Base-by-base conservation (phyloP, 2,797 vertebrate genomes). In the Gobionotothen gibberifrons region DNA sequence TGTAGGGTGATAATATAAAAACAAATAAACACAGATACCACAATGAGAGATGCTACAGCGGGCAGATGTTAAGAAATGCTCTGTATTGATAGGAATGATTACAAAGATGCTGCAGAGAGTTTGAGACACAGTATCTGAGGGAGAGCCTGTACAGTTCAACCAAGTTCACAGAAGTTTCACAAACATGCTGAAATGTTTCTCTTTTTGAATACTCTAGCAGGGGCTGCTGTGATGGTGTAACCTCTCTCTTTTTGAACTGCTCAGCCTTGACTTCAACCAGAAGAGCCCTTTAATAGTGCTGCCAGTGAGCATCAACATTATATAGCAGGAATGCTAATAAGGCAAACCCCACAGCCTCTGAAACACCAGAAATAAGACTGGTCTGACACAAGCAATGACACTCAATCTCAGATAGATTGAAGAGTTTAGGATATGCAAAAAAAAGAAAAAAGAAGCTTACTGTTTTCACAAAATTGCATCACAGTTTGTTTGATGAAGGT, bases 271-370 rank as follows among this genome's bases (percentile, higher is more conserved):
- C 83, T 89, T 84, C 85, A 69, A 80, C 81, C 74, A 59, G 78
- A 78, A 77, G 56, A 81, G 71, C 39, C 19, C 67, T 87, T 88
- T 87, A 84, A 87, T 84, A 70, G 76, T 22, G 21, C 72, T 87
- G 81, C 83, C 83, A 87, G 81, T 42, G 58, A 71, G 48, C 70
- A 69, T 75, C 83, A 81, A 72, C 79, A 77, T 86, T 78, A 80
- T 76, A 83, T 66, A 67, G 72, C 29, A 66, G 55, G 83, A 91
- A 89, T 87, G 82, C 62, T 77, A 90, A 91, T 86, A 59, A 87
- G 67, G 48, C 47, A 57, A 81, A 84, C 65, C 54, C 57, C 39
- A 14, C 4, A 42, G 63, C 76, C 74, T 60, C 54, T 47, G 61
- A 69, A 80, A 76, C 62, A 52, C 61, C 62, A 79, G n/a, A 77